phyloP scores from a whole-genome alignment of 2,797 vertebrate genomes.

The Prionace glauca region DNA sequence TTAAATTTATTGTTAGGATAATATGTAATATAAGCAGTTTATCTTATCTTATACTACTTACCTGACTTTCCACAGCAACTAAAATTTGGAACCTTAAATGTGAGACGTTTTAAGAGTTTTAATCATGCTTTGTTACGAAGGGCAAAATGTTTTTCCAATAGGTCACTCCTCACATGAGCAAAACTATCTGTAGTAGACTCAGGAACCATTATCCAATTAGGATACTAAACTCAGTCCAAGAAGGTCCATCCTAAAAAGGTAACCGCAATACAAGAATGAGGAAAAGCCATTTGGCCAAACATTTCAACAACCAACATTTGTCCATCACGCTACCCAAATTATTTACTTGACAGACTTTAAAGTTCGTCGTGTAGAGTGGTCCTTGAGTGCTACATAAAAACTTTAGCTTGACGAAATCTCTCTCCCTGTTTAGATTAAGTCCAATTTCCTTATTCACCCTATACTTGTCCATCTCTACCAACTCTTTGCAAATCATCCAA shows the following conservation, averaged over 20 bases:
- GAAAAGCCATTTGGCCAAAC: not conserved
- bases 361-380: not conserved
- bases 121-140: not conserved
- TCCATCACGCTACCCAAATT: not conserved
- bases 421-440: not conserved
- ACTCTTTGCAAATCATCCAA: not conserved
- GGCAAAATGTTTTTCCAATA: not conserved
- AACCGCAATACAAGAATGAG: not conserved
- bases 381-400: not conserved
- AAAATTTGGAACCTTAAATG: not conserved
- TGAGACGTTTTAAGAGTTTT: not conserved
- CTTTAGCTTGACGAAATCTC: not conserved
- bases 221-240: not conserved
- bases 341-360: not conserved
- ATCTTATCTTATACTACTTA: not conserved
- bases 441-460: not conserved
- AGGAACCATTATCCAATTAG: not conserved
- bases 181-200: not conserved
- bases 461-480: not conserved
- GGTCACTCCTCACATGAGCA: not conserved
- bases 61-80: not conserved
- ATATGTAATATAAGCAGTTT: not conserved
- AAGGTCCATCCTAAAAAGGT: not conserved
- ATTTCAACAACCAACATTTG: not conserved
- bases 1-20: not conserved